phyloP scores from a whole-genome alignment of 2,797 vertebrate genomes.

The Stomatorhinus walkeri region DNA sequence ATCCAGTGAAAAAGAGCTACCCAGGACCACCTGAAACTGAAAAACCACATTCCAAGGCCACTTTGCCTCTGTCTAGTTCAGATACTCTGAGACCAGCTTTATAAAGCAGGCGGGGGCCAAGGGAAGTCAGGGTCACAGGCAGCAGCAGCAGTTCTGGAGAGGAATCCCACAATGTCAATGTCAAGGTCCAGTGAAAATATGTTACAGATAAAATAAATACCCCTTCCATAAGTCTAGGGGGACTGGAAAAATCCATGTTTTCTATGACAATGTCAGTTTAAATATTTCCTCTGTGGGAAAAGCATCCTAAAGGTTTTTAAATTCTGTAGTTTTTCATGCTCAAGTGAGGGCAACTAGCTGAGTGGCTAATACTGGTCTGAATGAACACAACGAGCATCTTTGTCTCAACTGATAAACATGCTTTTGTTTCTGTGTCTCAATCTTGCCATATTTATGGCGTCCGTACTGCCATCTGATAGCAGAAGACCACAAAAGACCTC shows the following conservation, averaged over 20 bases:
- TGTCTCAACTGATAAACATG: not conserved
- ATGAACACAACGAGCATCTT: not conserved
- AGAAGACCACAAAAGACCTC: not conserved
- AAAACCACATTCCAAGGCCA: not conserved
- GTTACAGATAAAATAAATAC: not conserved
- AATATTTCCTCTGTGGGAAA: not conserved
- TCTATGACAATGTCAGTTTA: not conserved
- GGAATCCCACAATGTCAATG: not conserved
- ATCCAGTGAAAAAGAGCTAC: not conserved
- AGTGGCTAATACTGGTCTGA: not conserved
- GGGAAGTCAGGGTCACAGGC: not conserved
- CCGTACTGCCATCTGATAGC: not conserved
- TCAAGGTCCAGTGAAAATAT: slow-evolving; percentile 14
- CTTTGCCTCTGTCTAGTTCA: not conserved
- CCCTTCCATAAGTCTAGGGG: not conserved
- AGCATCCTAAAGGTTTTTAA: not conserved
- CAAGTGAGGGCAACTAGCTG: not conserved
- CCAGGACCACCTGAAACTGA: not conserved
- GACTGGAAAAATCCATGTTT: not conserved
- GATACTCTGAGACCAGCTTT: not conserved
- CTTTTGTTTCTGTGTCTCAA: not conserved
- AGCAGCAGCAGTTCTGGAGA: not conserved
- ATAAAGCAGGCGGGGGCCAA: not conserved
- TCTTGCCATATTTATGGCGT: not conserved
- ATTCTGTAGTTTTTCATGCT: not conserved